These are phyloP conservation scores for Pardosa pseudoannulata DNA, from an alignment of 2,888 invertebrate genomes.

Conservation along the genomic window DNA sequence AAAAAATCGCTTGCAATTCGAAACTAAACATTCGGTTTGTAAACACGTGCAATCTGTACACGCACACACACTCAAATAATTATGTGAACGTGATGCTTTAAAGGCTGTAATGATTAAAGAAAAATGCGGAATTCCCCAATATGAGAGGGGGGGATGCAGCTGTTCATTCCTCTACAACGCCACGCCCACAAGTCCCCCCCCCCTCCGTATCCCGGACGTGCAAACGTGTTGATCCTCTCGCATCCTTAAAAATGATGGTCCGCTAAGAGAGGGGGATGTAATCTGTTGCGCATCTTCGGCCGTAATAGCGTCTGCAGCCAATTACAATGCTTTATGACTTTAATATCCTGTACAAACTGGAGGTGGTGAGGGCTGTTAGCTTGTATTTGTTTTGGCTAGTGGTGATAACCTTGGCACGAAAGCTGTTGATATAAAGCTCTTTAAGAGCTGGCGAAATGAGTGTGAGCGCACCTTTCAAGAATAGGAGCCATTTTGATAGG, in stretches of 20 bases:
- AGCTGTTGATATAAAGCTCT: constrained; percentile 12
- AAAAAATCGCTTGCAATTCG: not conserved
- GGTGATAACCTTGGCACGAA: constrained; percentile 45
- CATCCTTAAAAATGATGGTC: constrained; percentile 2
- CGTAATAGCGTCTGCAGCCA: constrained; percentile 58
- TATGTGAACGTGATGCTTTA: constrained; percentile 1
- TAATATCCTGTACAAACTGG: constrained; percentile 64
- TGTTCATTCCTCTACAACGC: too few relatives aligned
- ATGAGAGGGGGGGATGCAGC: not conserved
- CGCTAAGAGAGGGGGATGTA: constrained; percentile 3
- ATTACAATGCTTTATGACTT: constrained; percentile 70
- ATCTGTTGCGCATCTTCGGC: not conserved
- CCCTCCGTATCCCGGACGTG: not conserved
- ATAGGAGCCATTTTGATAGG: constrained; percentile 7
- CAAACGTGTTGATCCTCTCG: constrained; percentile 16
- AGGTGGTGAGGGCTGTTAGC: constrained; percentile 48
- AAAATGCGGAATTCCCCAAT: constrained; percentile 1
- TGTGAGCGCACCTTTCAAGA: constrained; percentile 1
- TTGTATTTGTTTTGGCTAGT: constrained; percentile 56
- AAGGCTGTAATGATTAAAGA: constrained; percentile 17
- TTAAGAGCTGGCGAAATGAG: not conserved
- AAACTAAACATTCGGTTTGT: not conserved
- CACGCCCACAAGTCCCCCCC: not conserved
- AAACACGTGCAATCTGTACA: not conserved
- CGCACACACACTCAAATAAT: constrained; percentile 10